Conservation (phyloP, 2,113 vertebrate genomes). For the Charina bottae region DNA sequence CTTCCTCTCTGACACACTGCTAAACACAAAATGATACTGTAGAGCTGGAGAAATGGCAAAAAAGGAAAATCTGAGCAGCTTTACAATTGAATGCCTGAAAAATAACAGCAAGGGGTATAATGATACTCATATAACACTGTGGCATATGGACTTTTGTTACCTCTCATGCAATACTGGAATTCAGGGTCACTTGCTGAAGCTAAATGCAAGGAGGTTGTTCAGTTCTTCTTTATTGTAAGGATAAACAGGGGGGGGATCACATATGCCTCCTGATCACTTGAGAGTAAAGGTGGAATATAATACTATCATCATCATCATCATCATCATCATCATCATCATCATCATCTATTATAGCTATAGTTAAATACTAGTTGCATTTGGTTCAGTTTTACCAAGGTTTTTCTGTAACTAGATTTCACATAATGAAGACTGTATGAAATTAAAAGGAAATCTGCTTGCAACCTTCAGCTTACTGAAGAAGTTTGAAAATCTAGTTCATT, state of each 20-base stretch:
- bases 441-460: neutral
- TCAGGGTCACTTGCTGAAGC: neutral
- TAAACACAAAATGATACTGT: neutral
- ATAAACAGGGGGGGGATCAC: neutral
- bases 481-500: constrained; percentile 9
- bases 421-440: neutral
- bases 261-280: neutral
- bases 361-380: neutral
- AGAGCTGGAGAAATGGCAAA: neutral
- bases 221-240: neutral
- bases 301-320: neutral
- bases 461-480: neutral
- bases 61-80: neutral
- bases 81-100: neutral
- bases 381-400: neutral
- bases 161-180: neutral
- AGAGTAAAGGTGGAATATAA: neutral
- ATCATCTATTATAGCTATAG: neutral
- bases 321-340: neutral
- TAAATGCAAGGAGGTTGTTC: neutral
- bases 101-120: neutral
- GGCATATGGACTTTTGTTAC: neutral
- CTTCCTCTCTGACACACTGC: neutral
- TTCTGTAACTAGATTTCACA: neutral
- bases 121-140: neutral